These are phyloP conservation scores for Ctenochaetus hawaiiensis DNA, from an alignment of 2,797 vertebrate genomes.

Conservation along the genomic window DNA sequence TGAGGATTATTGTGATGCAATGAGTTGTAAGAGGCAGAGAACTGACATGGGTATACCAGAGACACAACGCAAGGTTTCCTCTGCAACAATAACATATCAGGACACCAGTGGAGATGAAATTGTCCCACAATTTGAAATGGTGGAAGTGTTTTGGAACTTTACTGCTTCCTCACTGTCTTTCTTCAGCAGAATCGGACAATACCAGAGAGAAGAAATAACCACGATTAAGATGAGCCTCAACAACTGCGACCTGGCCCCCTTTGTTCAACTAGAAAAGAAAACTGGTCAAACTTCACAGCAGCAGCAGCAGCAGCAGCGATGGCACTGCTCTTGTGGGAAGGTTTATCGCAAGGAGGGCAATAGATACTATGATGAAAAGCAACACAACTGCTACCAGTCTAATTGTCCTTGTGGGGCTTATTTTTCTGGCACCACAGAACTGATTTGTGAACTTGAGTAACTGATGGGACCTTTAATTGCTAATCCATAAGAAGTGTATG, in stretches of 20 bases:
- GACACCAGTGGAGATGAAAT: not conserved
- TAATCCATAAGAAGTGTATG: not conserved
- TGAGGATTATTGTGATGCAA: rapidly evolving
- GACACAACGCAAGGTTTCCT: not conserved
- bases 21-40: rapidly evolving
- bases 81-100: not conserved
- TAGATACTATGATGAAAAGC: rapidly evolving
- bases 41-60: rapidly evolving
- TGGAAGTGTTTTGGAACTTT: constrained; percentile 63
- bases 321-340: not conserved
- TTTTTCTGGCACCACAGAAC: not conserved
- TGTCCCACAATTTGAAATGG: not conserved
- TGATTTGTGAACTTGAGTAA: constrained; percentile 64
- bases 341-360: rapidly evolving
- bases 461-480: not conserved
- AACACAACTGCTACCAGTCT: rapidly evolving
- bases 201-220: constrained; percentile 52
- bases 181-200: constrained; percentile 30
- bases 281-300: rapidly evolving
- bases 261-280: constrained; percentile 41
- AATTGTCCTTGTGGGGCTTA: constrained; percentile 20
- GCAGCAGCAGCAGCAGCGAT: not conserved
- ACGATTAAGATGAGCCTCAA: not conserved
- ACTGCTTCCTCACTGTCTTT: constrained; percentile 34
- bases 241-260: constrained; percentile 11